Percentiles rank a stretch among this genome's conserved stretches.
phyloP scores from a whole-genome alignment of 2,888 invertebrate genomes.

The Melitaea athalia region DNA sequence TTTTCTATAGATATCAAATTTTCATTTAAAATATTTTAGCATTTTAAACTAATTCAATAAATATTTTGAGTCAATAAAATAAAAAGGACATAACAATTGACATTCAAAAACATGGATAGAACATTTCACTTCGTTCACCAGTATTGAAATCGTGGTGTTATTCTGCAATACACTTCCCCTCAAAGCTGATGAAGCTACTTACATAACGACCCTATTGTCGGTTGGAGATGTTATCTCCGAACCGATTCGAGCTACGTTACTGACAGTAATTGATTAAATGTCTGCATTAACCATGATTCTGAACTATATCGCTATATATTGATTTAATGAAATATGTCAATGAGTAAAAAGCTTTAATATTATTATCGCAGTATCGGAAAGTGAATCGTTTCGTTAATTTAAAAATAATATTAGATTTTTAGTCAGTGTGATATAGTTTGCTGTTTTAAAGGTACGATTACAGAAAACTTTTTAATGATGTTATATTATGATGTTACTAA shows the following conservation, averaged over 20 bases:
- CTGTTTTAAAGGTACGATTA: too few species aligned
- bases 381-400: too few species aligned
- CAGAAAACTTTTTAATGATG: too few species aligned
- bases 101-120: neutral
- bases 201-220: conserved; percentile 69
- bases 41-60: neutral
- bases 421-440: too few species aligned
- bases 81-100: neutral
- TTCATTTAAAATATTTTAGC: neutral
- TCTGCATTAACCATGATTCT: conserved; percentile 31
- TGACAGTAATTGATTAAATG: conserved; percentile 49
- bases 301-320: conserved; percentile 15
- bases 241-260: conserved; percentile 54
- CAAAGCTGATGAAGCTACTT: conserved; percentile 60
- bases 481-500: too few species aligned
- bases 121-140: neutral
- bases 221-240: conserved; percentile 63
- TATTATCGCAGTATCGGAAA: neutral
- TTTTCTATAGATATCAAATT: too few species aligned
- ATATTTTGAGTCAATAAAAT: too few species aligned
- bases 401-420: too few species aligned
- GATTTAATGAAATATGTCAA: neutral
- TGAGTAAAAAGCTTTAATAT: neutral
- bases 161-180: conserved; percentile 37
- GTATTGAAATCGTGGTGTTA: conserved; percentile 22